Percentiles rank a stretch among this genome's conserved stretches.
phyloP scores from a whole-genome alignment of 2,797 vertebrate species.

The Lophotriccus pileatus region DNA sequence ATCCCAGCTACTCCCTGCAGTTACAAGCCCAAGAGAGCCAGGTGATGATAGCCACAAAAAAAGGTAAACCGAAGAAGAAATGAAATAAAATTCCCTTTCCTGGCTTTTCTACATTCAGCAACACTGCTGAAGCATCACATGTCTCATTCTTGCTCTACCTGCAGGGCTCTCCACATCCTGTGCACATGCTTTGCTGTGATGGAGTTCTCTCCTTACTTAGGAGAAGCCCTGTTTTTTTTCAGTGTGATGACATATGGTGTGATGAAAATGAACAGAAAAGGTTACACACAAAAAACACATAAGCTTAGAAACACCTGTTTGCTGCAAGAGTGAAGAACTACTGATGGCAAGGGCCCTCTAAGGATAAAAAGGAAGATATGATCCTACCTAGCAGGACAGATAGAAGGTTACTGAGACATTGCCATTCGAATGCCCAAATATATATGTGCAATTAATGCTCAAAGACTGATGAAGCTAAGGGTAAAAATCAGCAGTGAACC shows the following conservation, averaged over 20 bases:
- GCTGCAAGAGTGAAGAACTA: neutral
- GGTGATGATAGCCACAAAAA: neutral
- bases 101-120: neutral
- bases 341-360: constrained; percentile 23
- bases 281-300: constrained; percentile 15
- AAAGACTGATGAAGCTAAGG: neutral
- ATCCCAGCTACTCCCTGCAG: neutral
- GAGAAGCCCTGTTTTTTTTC: constrained; percentile 44
- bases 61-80: neutral
- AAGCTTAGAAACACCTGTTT: constrained; percentile 54
- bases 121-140: neutral
- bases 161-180: neutral
- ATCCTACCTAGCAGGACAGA: neutral
- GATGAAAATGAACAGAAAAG: constrained; percentile 54
- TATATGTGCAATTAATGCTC: neutral
- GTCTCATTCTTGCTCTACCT: neutral
- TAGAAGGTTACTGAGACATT: neutral
- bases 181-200: neutral
- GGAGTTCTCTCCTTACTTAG: neutral
- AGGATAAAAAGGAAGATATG: constrained; percentile 37
- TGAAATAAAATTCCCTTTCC: neutral
- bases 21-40: constrained; percentile 17
- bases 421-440: neutral
- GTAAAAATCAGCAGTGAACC: neutral
- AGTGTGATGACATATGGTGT: constrained; percentile 41